Conservation (phyloP, 2,113 vertebrate genomes). For the Mellivora capensis region DNA sequence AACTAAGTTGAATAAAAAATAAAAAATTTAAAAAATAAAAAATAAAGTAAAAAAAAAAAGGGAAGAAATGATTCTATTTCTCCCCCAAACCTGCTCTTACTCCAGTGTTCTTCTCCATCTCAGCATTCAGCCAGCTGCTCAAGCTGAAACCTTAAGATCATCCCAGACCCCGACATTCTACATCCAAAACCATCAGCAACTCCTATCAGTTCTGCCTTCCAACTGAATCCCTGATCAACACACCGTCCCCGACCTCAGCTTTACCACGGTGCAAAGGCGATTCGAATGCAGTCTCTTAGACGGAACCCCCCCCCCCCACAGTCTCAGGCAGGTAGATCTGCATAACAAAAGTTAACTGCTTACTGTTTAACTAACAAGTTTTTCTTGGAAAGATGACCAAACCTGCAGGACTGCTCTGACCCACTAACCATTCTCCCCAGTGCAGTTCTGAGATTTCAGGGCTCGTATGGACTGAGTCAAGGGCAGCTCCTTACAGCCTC, state of each 20-base stretch:
- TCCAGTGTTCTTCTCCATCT: background rate
- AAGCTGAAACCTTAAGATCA: background rate
- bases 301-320: background rate
- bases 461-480: background rate
- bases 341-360: background rate
- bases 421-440: background rate
- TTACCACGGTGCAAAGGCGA: background rate
- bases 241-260: background rate
- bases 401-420: background rate
- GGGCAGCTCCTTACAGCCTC: background rate
- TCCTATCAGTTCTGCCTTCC: background rate
- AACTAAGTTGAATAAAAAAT: background rate
- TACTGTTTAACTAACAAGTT: background rate
- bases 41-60: background rate
- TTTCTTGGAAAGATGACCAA: background rate
- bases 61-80: background rate
- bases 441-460: background rate
- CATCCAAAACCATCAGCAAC: background rate
- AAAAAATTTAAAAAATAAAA: background rate
- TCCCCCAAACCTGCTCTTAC: background rate
- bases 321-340: background rate
- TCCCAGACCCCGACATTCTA: fast-evolving
- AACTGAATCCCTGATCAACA: background rate
- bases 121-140: background rate
- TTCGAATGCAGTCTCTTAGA: background rate